phyloP scores from a whole-genome alignment of 64 coral and sea anemone species.

The Porites australiensis region DNA sequence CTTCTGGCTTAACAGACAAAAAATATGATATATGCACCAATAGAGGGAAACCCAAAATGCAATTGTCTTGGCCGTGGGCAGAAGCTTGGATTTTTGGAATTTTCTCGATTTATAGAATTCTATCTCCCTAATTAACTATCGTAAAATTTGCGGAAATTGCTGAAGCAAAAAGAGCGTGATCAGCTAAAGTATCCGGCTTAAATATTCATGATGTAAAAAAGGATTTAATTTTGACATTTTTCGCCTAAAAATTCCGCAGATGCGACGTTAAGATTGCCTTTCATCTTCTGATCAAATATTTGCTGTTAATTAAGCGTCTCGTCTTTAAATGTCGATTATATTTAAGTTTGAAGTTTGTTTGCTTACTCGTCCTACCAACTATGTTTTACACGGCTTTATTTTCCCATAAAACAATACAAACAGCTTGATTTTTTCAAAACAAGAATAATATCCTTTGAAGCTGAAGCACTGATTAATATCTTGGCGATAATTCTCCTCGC shows the following conservation, averaged over 20 bases:
- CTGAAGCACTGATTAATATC: slow-evolving; percentile 6
- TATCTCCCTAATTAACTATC: slow-evolving; percentile 43
- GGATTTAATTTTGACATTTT: slow-evolving; percentile 46
- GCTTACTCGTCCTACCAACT: slow-evolving; percentile 20
- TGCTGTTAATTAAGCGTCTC: neutral
- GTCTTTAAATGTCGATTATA: slow-evolving; percentile 24
- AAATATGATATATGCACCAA: neutral
- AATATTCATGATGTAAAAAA: slow-evolving; percentile 58
- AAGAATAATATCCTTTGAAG: neutral
- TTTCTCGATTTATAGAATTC: slow-evolving; percentile 29
- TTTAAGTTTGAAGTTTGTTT: slow-evolving; percentile 55
- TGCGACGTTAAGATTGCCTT: slow-evolving; percentile 4
- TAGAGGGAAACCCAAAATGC: neutral
- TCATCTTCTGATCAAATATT: slow-evolving; percentile 33
- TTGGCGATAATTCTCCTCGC: neutral
- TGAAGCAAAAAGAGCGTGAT: slow-evolving; percentile 48
- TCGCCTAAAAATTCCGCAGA: slow-evolving; percentile 8
- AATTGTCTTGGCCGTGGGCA: slow-evolving; percentile 20
- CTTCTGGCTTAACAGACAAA: neutral
- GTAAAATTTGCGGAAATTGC: slow-evolving; percentile 55
- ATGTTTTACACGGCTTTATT: slow-evolving; percentile 47
- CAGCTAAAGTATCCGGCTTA: slow-evolving; percentile 54
- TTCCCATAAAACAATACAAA: slow-evolving; percentile 49
- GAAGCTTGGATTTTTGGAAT: slow-evolving; percentile 2
- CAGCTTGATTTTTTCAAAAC: slow-evolving; percentile 29